phyloP scores from a whole-genome alignment of 2,797 vertebrate genomes.

The Enteromius unitaeniatus region DNA sequence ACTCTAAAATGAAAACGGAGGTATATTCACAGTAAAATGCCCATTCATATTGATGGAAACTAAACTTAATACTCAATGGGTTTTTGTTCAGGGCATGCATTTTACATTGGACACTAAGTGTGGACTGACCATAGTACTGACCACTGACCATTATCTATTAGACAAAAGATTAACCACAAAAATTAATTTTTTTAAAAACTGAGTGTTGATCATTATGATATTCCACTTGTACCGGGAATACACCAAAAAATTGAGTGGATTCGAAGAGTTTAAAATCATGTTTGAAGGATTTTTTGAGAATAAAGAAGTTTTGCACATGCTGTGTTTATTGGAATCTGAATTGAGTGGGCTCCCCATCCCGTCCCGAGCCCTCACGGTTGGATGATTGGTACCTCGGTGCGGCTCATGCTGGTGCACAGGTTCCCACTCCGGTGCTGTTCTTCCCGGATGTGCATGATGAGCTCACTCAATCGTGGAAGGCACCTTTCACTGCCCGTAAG shows the following conservation, averaged over 20 bases:
- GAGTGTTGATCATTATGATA: too few relatives aligned
- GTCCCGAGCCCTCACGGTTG: too few relatives aligned
- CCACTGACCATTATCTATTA: neutral
- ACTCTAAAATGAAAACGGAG: constrained; percentile 7
- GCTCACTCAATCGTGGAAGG: too few relatives aligned
- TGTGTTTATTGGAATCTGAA: neutral
- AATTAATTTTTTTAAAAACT: too few relatives aligned
- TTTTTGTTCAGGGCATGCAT: neutral
- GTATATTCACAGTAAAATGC: neutral
- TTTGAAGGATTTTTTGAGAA: neutral
- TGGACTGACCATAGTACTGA: neutral
- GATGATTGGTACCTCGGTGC: too few relatives aligned
- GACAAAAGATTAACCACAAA: neutral
- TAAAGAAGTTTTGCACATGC: neutral
- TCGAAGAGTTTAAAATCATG: neutral
- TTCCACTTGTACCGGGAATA: too few relatives aligned
- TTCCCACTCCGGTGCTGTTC: too few relatives aligned
- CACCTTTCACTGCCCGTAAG: too few relatives aligned
- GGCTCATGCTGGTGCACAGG: too few relatives aligned
- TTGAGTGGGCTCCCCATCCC: too few relatives aligned
- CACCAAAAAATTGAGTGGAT: too few relatives aligned
- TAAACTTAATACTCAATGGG: neutral
- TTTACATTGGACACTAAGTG: neutral
- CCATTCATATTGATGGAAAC: neutral
- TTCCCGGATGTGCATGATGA: too few relatives aligned